Evolutionary conservation across 2,113 vertebrate species (phyloP).

Genomic region (Saccopteryx leptura): DNA sequence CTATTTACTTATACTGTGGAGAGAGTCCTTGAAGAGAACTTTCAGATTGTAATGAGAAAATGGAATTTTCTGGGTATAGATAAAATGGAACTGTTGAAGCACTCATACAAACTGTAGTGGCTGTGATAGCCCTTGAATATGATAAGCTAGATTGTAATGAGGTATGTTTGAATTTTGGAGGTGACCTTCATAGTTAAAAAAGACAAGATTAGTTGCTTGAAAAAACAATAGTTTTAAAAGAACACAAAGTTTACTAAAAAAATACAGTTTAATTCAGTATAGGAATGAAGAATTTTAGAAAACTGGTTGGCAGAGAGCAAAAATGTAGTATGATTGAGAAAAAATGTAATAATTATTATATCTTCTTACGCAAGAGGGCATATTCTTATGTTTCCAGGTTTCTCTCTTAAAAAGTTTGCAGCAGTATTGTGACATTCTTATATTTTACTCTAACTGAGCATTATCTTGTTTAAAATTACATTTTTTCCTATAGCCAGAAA

Average conservation of each 20-base stretch:
- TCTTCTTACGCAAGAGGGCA: neutral
- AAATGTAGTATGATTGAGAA: neutral
- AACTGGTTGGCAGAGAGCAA: neutral
- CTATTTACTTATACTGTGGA: constrained; percentile 34
- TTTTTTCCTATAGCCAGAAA: neutral
- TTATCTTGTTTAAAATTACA: neutral
- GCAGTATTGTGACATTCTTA: neutral
- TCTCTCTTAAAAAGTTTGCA: neutral
- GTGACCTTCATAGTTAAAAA: neutral
- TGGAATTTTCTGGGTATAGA: constrained; percentile 5
- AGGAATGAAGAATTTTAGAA: neutral
- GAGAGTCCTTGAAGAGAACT: constrained; percentile 25
- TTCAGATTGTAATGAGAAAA: constrained; percentile 54
- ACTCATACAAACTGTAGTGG: neutral
- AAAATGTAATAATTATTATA: neutral
- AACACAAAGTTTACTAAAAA: neutral
- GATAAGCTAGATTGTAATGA: constrained; percentile 28
- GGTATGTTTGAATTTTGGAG: neutral
- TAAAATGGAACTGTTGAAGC: constrained; percentile 9
- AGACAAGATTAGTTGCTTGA: neutral
- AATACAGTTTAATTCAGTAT: neutral
- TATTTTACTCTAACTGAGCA: neutral
- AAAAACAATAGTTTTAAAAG: neutral
- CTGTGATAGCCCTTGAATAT: constrained; percentile 22
- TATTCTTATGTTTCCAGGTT: neutral